Evolutionary conservation across 1,140 invertebrate genomes (phyloP).

Genomic region (Oreohelix idahoensis): DNA sequence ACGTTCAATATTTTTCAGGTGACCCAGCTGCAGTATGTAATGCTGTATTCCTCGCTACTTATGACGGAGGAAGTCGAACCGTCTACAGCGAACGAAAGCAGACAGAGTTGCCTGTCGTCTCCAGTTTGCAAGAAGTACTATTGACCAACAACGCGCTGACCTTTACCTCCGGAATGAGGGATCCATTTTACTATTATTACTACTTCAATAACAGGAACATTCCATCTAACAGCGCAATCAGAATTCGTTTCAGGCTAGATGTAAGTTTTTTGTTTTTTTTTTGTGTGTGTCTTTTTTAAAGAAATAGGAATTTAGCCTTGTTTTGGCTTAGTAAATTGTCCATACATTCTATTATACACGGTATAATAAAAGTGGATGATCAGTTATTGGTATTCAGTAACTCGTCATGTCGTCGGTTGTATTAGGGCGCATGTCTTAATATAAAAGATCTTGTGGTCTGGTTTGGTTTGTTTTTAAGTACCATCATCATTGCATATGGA

Average conservation of each 20-base stretch:
- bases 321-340: no score
- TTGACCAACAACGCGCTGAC: constrained; percentile 5
- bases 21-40: constrained; percentile 15
- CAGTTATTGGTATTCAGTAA: no score
- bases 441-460: no score
- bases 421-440: no score
- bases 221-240: constrained; percentile 12
- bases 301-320: no score
- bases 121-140: not conserved
- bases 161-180: not conserved
- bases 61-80: not conserved
- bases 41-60: constrained; percentile 15
- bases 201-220: constrained; percentile 22
- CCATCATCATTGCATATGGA: no score
- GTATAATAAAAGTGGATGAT: not conserved
- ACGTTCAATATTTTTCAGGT: not conserved
- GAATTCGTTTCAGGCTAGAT: constrained; percentile 3
- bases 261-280: constrained; percentile 19
- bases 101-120: not conserved
- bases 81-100: constrained; percentile 21
- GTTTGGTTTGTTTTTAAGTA: no score
- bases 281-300: no score
- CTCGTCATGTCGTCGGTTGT: no score
- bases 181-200: constrained; percentile 13
- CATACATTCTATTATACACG: no score